Percentiles rank a stretch among this genome's conserved stretches.
Evolutionary conservation across 2,888 invertebrate species (phyloP).

Genomic region (Chymomyza caudatula): DNA sequence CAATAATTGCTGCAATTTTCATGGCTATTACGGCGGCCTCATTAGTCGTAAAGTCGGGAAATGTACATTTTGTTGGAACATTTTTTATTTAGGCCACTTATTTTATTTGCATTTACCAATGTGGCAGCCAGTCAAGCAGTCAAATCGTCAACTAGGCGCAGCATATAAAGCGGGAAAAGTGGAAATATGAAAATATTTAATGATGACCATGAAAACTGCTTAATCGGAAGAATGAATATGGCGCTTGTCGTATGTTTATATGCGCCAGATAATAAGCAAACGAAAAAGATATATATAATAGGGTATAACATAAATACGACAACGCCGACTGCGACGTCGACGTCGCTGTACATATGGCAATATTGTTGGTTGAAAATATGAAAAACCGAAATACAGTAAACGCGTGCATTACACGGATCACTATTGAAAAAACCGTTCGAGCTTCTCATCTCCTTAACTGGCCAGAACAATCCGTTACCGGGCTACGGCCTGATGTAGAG

Average conservation of each 20-base stretch:
- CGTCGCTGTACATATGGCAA: not conserved
- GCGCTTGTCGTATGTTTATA: conserved; percentile 12
- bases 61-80: conserved; percentile 44
- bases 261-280: conserved; percentile 47
- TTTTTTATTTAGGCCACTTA: conserved; percentile 59
- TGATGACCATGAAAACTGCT: conserved; percentile 71
- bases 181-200: conserved; percentile 49
- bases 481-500: too few relatives aligned
- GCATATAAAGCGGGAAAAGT: not conserved
- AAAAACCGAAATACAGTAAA: conserved; percentile 26
- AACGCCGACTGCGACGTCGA: not conserved
- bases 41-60: conserved; percentile 38
- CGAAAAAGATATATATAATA: not conserved
- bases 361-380: conserved; percentile 27
- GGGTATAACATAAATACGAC: conserved; percentile 51
- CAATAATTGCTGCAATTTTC: conserved; percentile 68
- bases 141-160: not conserved
- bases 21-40: conserved; percentile 16
- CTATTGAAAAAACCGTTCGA: too few relatives aligned
- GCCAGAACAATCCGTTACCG: too few relatives aligned
- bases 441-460: too few relatives aligned
- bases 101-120: conserved; percentile 42
- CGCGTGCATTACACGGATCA: conserved; percentile 11
- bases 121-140: not conserved
- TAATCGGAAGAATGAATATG: conserved; percentile 72